These are phyloP conservation scores for Pandemis corylana DNA, from an alignment of 2,888 invertebrate species.

Conservation along the genomic window DNA sequence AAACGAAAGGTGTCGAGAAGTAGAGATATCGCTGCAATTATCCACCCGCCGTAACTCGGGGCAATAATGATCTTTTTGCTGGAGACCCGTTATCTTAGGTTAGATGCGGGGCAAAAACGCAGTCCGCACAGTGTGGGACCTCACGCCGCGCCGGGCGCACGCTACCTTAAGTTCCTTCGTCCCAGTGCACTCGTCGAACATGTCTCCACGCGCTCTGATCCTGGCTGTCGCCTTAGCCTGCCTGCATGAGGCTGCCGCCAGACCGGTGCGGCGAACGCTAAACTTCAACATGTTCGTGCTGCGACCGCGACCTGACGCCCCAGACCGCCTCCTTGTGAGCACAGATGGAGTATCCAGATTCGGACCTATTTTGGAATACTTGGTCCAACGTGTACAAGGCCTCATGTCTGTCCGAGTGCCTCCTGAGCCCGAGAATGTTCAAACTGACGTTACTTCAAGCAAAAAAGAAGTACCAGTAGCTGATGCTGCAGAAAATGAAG, in stretches of 20 bases:
- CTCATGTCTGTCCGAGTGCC: conserved; percentile 88
- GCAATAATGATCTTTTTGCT: conserved; percentile 83
- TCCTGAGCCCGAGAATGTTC: conserved; percentile 79
- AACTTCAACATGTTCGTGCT: conserved; percentile 80
- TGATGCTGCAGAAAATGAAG: conserved; percentile 77
- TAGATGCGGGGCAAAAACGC: conserved; percentile 76
- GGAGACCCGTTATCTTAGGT: conserved; percentile 78
- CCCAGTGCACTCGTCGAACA: conserved; percentile 43
- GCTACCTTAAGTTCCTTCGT: conserved; percentile 48
- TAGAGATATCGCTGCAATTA: conserved; percentile 75
- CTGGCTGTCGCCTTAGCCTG: conserved; percentile 64
- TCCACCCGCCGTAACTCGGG: conserved; percentile 65
- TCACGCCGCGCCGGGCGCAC: conserved; percentile 66
- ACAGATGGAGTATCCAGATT: conserved; percentile 83
- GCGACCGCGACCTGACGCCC: conserved; percentile 64
- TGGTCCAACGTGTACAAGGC: conserved; percentile 89
- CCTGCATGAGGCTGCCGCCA: conserved; percentile 59
- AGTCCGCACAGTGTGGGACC: conserved; percentile 69
- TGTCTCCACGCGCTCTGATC: conserved; percentile 61
- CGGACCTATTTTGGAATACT: conserved; percentile 88
- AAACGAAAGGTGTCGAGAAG: conserved; percentile 81
- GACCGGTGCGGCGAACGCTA: conserved; percentile 73
- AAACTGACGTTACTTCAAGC: conserved; percentile 51
- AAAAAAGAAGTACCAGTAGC: conserved; percentile 50
- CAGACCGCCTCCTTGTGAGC: conserved; percentile 66